Percentiles rank a stretch among this genome's conserved stretches.
Conservation (phyloP, 2,797 vertebrate species). For the Mareca strepera region DNA sequence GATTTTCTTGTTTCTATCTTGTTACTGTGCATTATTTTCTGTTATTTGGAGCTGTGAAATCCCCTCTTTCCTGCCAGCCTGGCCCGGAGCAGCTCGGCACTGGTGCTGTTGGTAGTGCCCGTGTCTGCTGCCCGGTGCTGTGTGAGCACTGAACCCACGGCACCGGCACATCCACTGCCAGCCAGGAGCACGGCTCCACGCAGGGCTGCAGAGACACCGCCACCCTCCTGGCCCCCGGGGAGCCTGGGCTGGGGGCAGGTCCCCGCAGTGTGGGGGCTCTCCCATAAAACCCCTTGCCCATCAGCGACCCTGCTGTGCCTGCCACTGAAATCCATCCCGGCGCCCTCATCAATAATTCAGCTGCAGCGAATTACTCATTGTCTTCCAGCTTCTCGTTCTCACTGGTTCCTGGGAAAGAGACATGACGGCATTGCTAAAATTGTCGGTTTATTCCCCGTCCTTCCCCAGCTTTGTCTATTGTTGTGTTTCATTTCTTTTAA, state of each 20-base stretch:
- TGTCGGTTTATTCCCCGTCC: accelerated
- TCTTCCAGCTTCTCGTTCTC: slow-evolving; percentile 10
- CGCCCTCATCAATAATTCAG: slow-evolving; percentile 58
- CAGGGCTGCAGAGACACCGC: background rate
- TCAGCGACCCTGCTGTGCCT: accelerated
- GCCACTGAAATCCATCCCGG: background rate
- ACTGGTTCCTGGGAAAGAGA: slow-evolving; percentile 18
- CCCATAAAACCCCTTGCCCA: too few species aligned
- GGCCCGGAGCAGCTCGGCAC: background rate
- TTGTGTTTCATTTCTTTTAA: background rate
- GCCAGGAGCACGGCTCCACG: background rate
- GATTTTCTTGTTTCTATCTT: background rate
- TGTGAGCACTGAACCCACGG: background rate
- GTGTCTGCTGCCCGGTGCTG: accelerated
- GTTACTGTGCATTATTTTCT: background rate
- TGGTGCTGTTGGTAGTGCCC: background rate
- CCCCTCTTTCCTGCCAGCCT: background rate
- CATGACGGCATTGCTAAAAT: background rate
- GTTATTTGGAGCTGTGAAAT: background rate
- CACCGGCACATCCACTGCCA: background rate
- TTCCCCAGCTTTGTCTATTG: background rate
- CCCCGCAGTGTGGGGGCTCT: background rate
- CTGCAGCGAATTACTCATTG: slow-evolving; percentile 4
- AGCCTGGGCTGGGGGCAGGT: background rate
- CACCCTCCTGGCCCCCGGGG: too few species aligned